Conservation (phyloP, 1,140 invertebrate genomes). For the Antheraea mylitta region DNA sequence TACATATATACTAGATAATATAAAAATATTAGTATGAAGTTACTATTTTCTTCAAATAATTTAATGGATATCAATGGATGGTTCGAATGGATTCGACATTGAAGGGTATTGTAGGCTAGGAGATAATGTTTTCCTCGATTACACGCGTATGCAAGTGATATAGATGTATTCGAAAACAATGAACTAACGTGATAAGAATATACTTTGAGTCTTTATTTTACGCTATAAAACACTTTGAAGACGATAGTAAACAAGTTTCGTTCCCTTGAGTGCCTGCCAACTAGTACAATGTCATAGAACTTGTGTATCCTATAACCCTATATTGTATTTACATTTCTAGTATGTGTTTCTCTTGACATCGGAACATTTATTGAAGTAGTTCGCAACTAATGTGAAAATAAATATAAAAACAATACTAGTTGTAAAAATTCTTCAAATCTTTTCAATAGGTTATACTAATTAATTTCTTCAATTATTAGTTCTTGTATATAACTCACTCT, state of each 20-base stretch:
- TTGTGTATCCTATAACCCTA: not conserved
- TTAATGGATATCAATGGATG: not conserved
- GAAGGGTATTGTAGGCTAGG: not conserved
- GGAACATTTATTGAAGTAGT: too few relatives aligned
- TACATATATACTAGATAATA: too few relatives aligned
- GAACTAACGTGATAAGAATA: constrained; percentile 2
- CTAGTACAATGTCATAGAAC: not conserved
- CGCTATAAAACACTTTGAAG: not conserved
- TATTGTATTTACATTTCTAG: not conserved
- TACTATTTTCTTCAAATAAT: not conserved
- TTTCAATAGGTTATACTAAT: too few relatives aligned
- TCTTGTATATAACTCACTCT: too few relatives aligned
- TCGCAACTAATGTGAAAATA: too few relatives aligned
- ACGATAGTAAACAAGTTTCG: not conserved
- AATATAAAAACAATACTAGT: too few relatives aligned
- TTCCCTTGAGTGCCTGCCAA: not conserved
- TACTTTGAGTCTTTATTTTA: not conserved
- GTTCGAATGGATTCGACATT: too few relatives aligned
- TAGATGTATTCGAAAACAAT: not conserved
- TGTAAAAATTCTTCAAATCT: too few relatives aligned
- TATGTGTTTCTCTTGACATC: not conserved
- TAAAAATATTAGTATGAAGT: too few relatives aligned
- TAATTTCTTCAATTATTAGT: too few relatives aligned
- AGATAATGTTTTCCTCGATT: not conserved
- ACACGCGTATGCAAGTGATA: not conserved